Conservation (phyloP, 2,888 invertebrate genomes). For the Drosophila meridiana region DNA sequence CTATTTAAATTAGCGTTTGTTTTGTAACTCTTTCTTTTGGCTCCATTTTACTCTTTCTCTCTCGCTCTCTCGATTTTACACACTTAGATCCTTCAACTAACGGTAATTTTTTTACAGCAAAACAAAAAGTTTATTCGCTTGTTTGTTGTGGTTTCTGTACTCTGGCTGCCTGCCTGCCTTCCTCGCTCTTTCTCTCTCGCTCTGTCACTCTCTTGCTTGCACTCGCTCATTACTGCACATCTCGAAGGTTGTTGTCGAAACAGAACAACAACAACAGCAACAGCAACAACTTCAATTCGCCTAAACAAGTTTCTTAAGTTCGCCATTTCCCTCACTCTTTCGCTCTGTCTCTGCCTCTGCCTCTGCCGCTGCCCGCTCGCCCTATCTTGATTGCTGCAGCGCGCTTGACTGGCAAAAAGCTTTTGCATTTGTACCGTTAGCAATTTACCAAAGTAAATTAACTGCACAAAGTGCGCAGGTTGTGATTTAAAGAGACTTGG, state of each 20-base stretch:
- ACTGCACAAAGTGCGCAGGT: slow-evolving; percentile 28
- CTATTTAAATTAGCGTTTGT: neutral
- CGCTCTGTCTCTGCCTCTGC: neutral
- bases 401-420: slow-evolving; percentile 11
- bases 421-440: slow-evolving; percentile 63
- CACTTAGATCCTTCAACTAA: slow-evolving; percentile 61
- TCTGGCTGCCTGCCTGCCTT: neutral
- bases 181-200: neutral
- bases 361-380: neutral
- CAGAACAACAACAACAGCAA: slow-evolving; percentile 8
- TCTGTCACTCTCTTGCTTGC: neutral
- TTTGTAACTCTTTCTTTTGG: neutral
- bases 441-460: slow-evolving; percentile 73
- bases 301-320: slow-evolving; percentile 30
- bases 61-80: neutral
- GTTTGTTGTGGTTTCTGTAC: slow-evolving; percentile 29
- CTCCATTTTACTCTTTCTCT: neutral
- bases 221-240: slow-evolving; percentile 15
- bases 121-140: slow-evolving; percentile 56
- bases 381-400: slow-evolving; percentile 15
- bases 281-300: slow-evolving; percentile 17
- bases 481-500: neutral
- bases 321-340: slow-evolving; percentile 3
- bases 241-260: slow-evolving; percentile 35
- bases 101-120: slow-evolving; percentile 53